Base-by-base conservation (phyloP, 1,140 invertebrate species). In the Zaprionus nigranus region DNA sequence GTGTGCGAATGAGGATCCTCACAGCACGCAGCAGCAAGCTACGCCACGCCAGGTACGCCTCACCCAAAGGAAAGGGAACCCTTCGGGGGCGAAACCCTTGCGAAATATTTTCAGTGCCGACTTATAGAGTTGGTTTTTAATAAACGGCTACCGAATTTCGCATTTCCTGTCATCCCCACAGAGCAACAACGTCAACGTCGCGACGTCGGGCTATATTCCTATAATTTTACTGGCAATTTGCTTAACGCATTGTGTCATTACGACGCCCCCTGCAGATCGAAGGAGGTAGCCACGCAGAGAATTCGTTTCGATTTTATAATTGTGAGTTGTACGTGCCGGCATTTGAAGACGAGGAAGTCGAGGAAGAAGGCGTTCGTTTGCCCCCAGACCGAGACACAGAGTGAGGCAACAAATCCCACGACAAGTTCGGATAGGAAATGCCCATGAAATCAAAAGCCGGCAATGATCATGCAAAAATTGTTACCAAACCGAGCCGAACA, bases 121-220 rank as follows among this genome's bases (percentile, higher is more conserved):
- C 12, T 20, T 51, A 22, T 51, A 24, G 9, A 22, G 56, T 62
- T 49, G 40, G 36, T 69, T 70, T 81, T 79, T 88, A 85, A 90
- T 90, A 90, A 88, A 85, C 75, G 67, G 85, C 85, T 88, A 88
- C 85, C 85, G 85, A 88, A 88, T 88, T 88, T 88, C 85, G 86
- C 85, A 88, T 88, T 88, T 88, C 84, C 84, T 88, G 85, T 77
- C 51, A 46, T 53, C 49, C 38, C 12, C 30, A 34, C 9, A 11
- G 30, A 3, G 30, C 30, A 11, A 3, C 30, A 34, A 7, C 0
- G 30, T n/a, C 30, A 34, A 34, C 30, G 9, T 34, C 30, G 26
- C 26, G 26, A 28, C 6, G 30, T 34, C 30, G 30, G 30, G 30
- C 9, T 34, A 17, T 54, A 73, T 77, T 73, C 63, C 78, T 88